Conservation (phyloP, 1,140 invertebrate genomes). For the Diorhabda elongata region DNA sequence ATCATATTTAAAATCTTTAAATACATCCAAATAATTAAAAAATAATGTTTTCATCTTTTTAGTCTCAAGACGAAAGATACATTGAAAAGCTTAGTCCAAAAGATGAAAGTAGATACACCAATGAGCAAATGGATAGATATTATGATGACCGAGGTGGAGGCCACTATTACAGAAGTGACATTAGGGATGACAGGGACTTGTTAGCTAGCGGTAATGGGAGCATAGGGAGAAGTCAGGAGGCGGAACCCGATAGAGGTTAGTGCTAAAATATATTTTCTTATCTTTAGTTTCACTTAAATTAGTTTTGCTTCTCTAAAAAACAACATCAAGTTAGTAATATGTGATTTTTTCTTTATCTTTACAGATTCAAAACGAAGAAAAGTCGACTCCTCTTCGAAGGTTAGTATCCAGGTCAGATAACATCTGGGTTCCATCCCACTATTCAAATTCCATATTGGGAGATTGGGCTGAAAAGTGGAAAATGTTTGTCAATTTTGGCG, state of each 20-base stretch:
- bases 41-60: slow-evolving; percentile 2
- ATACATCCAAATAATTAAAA: background rate
- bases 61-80: slow-evolving; percentile 50
- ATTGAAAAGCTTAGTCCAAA: slow-evolving; percentile 45
- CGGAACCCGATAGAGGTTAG: slow-evolving; percentile 45
- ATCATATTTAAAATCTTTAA: background rate
- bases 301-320: background rate
- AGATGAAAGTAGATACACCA: slow-evolving; percentile 39
- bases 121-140: slow-evolving; percentile 40
- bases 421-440: slow-evolving; percentile 35
- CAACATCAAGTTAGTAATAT: background rate
- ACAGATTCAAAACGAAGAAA: slow-evolving; percentile 76
- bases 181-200: slow-evolving; percentile 40
- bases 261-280: slow-evolving; percentile 1
- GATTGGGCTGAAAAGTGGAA: slow-evolving; percentile 45
- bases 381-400: slow-evolving; percentile 72
- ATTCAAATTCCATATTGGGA: slow-evolving; percentile 33
- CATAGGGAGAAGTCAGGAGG: slow-evolving; percentile 40
- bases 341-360: slow-evolving; percentile 19
- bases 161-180: slow-evolving; percentile 48
- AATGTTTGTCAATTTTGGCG: background rate
- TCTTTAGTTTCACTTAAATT: background rate
- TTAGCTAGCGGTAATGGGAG: slow-evolving; percentile 23
- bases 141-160: slow-evolving; percentile 42
- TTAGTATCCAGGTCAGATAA: slow-evolving; percentile 63